These are phyloP conservation scores for Phylloscopus collybita DNA, from an alignment of 2,797 vertebrate genomes.

Conservation along the genomic window DNA sequence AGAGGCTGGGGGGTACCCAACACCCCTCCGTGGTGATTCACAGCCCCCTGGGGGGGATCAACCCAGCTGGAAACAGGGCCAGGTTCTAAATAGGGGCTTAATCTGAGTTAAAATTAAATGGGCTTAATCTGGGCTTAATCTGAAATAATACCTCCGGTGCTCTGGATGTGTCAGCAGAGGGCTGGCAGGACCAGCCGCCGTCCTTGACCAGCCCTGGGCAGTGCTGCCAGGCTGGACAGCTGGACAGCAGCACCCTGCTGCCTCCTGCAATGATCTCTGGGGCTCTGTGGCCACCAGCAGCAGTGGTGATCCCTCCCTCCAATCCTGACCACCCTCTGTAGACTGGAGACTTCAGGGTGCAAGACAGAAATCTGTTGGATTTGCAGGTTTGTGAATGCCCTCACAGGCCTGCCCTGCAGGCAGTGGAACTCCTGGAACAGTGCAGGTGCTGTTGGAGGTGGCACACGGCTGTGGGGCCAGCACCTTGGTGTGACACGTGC, in stretches of 20 bases:
- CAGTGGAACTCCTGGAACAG: background rate
- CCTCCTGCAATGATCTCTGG: background rate
- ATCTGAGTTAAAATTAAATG: constrained; percentile 69
- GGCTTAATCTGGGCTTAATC: constrained; percentile 58
- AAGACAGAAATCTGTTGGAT: background rate
- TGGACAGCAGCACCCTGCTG: background rate
- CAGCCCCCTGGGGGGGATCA: background rate
- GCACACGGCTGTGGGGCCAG: background rate
- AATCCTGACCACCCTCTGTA: background rate
- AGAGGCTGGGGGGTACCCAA: background rate
- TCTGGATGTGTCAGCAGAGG: background rate
- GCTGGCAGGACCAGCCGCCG: accelerated
- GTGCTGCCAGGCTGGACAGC: background rate
- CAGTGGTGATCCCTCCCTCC: background rate
- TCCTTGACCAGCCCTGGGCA: background rate
- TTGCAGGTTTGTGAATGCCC: accelerated
- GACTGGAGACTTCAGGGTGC: accelerated
- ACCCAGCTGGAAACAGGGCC: background rate
- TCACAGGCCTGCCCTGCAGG: too few species aligned
- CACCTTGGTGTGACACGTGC: accelerated
- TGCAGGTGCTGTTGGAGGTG: background rate
- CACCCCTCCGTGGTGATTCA: accelerated
- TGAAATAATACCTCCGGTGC: constrained; percentile 62
- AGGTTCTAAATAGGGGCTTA: constrained; percentile 57
- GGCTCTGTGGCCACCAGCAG: background rate